Base-by-base conservation (phyloP, 2,888 invertebrate genomes). In the Odontocerum albicorne region DNA sequence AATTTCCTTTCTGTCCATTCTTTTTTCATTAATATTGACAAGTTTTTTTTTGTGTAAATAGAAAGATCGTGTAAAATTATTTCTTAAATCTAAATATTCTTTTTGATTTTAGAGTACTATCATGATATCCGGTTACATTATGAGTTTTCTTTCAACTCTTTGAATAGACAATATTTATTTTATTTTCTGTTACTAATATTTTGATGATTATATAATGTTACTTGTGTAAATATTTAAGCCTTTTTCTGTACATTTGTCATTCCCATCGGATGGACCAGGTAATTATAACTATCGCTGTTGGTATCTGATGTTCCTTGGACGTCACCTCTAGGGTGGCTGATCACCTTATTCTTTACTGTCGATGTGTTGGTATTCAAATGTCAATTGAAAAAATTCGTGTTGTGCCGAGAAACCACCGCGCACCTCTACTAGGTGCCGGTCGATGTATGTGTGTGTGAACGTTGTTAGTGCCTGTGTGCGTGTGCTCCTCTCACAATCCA, bases 341-440 rank as follows among this genome's bases (percentile, higher is more conserved):
- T 15, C 12, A 16, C 10, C 19, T 10, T 19, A 19, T 27, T 40
- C 32, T 13, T 22, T 19, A 17, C 16, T 42, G 21, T 47, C 42
- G 51, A 43, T 83, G 84, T 84, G 84, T 85, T 85, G 84, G 84
- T 84, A 84, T 84, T 84, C 84, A 84, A 85, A 84, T 84, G 84
- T 74, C 47, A 55, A 38, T 42, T 47, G 31, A 50, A 51, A 49
- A 40, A 47, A 35, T 31, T 55, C 49, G 55, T 44, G 43, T 44
- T 49, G 45, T 55, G 49, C 49, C 55, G 55, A 43, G 54, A 54
- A 42, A 50, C 43, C 43, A 40, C 42, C 50, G 40, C 32, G 42
- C 35, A 50, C 42, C 50, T 31, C 43, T 21, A 46, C 31, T 15
- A 36, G 50, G 51, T 51, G 44, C 15, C 40, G 40, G 19, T 46